Conservation (phyloP, 2,888 invertebrate genomes). For the Cerastis rubricosa region DNA sequence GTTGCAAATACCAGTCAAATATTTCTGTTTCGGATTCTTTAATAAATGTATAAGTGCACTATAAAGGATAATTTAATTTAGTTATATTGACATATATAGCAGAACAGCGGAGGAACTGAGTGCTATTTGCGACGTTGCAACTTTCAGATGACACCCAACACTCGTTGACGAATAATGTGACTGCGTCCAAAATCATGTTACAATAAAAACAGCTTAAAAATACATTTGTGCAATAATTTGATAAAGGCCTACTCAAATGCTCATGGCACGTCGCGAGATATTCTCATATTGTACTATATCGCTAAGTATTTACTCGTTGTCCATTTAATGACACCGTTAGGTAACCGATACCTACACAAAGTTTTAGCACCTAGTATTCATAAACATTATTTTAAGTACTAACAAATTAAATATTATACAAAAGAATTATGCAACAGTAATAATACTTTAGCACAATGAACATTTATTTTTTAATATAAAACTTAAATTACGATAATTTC, state of each 20-base stretch:
- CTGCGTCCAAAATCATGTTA: slow-evolving; percentile 44
- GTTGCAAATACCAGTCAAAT: neutral
- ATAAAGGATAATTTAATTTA: neutral
- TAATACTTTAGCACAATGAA: slow-evolving; percentile 59
- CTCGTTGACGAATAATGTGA: slow-evolving; percentile 4
- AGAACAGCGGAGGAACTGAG: neutral
- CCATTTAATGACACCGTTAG: slow-evolving; percentile 63
- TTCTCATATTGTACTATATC: slow-evolving; percentile 76
- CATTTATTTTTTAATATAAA: slow-evolving; percentile 32
- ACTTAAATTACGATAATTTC: slow-evolving; percentile 62
- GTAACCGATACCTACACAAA: slow-evolving; percentile 60
- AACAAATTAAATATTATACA: slow-evolving; percentile 66
- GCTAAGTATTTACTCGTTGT: slow-evolving; percentile 74
- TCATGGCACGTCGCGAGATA: slow-evolving; percentile 78
- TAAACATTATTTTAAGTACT: slow-evolving; percentile 75
- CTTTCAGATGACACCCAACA: neutral
- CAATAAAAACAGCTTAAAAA: slow-evolving; percentile 67
- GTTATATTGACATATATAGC: neutral
- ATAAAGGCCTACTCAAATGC: slow-evolving; percentile 76
- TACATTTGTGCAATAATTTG: slow-evolving; percentile 80
- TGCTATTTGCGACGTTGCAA: neutral
- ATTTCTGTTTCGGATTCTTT: neutral
- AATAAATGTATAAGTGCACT: neutral
- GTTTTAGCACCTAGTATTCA: slow-evolving; percentile 82
- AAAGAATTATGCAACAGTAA: slow-evolving; percentile 61